Conservation (phyloP, 2,888 invertebrate species). For the Anaspis maculata region DNA sequence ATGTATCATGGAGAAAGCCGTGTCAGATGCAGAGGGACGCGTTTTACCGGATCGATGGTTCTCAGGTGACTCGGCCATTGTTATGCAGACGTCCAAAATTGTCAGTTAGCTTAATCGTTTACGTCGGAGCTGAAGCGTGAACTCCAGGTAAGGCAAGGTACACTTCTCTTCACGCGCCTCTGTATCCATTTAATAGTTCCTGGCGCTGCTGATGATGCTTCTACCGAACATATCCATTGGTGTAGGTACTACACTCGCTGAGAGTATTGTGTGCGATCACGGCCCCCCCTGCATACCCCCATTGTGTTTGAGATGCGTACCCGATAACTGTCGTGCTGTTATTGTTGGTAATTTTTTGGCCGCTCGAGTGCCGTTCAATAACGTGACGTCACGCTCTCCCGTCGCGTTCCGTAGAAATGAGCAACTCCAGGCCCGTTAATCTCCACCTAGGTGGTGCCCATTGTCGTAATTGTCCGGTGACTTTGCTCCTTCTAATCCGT, state of each 20-base stretch:
- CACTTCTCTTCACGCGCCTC: too few relatives aligned
- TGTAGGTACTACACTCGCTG: slow-evolving; percentile 9
- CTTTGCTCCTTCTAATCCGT: slow-evolving; percentile 22
- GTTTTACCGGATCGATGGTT: too few relatives aligned
- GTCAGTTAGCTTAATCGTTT: slow-evolving; percentile 32
- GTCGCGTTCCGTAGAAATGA: slow-evolving; percentile 29
- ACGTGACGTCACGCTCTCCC: slow-evolving; percentile 26
- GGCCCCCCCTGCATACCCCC: slow-evolving; percentile 20
- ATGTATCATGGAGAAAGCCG: too few relatives aligned
- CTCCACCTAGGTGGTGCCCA: slow-evolving; percentile 32
- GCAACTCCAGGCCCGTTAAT: slow-evolving; percentile 29
- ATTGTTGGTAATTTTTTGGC: slow-evolving; percentile 36
- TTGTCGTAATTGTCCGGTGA: slow-evolving; percentile 31
- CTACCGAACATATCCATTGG: too few relatives aligned
- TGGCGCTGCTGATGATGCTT: too few relatives aligned
- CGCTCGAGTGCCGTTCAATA: slow-evolving; percentile 28
- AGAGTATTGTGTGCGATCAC: slow-evolving; percentile 20
- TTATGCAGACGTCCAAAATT: slow-evolving; percentile 31
- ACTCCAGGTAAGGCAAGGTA: too few relatives aligned
- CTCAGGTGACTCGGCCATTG: too few relatives aligned
- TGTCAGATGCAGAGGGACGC: too few relatives aligned
- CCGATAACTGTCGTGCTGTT: slow-evolving; percentile 32
- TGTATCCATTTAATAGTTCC: too few relatives aligned
- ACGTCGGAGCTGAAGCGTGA: slow-evolving; percentile 15
- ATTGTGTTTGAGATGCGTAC: slow-evolving; percentile 30